phyloP scores from a whole-genome alignment of 2,888 invertebrate species.

The Dioctria rufipes region DNA sequence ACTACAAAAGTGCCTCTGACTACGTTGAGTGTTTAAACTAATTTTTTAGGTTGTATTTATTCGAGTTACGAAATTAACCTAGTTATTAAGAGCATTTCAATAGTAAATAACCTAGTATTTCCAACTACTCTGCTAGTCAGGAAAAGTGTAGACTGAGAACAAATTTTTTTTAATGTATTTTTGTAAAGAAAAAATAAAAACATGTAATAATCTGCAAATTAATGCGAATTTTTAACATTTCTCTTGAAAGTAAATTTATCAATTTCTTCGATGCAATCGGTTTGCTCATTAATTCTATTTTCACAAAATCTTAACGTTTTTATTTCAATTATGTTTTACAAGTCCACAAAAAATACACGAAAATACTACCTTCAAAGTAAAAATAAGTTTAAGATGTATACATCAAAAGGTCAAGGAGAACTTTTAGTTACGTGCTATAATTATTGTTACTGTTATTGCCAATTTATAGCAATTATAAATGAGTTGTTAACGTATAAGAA shows the following conservation, averaged over 20 bases:
- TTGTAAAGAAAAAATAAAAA: conserved; percentile 4
- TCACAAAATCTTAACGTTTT: no score
- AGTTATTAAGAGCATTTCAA: conserved; percentile 20
- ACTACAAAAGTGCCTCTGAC: conserved; percentile 65
- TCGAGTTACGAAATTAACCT: conserved; percentile 38
- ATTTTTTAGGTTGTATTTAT: conserved; percentile 26
- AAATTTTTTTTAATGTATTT: conserved; percentile 5
- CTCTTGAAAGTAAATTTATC: background rate
- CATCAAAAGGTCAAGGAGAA: background rate
- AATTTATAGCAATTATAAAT: background rate
- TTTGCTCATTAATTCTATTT: no score
- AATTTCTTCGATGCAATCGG: no score
- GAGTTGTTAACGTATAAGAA: background rate
- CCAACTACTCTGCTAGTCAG: background rate
- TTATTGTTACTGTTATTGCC: conserved; percentile 8
- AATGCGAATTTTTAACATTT: background rate
- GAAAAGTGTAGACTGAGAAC: conserved; percentile 1
- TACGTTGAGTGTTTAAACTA: conserved; percentile 60
- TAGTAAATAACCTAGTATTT: background rate
- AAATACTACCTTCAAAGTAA: background rate
- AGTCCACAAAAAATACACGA: no score
- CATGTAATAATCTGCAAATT: background rate
- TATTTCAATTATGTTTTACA: no score
- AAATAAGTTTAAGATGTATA: background rate
- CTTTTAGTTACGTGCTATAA: background rate